Evolutionary conservation across 1,140 invertebrate species (phyloP), one percentile per base, ranked within the genome.

Genomic region (Drosophila athabasca): DNA sequence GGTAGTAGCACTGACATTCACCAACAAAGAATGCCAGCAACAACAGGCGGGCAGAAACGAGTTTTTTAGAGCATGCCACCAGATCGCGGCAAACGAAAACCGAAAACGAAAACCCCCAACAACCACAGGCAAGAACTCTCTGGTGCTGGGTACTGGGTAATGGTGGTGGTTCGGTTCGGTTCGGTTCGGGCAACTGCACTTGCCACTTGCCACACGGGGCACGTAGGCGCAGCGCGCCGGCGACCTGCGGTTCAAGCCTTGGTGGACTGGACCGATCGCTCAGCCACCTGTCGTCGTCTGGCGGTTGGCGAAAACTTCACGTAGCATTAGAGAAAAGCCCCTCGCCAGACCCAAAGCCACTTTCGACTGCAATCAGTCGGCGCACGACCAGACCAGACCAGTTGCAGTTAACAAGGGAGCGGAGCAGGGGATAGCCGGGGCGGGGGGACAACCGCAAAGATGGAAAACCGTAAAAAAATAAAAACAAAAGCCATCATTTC

Each of bases 1-100:
- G 70, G 74, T 35, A 35, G 31, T 35, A 35, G 31, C 58, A 61
- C 66, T 71, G 74, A 76, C 73, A 78, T 76, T 79, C 73, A 76
- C 69, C 82, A 87, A 45, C 69, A 67, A 85, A 87, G 82, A 85
- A 85, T 87, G 81, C 66, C 82, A 81, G 60, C 67, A 49, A 62
- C 77, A 59, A 49, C 50, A 66, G 78, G 24, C 58, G 72, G 53
- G 75, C 48, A 74, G 64, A 87, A 87, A 87, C 82, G 49, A 87
- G 82, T 87, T 87, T 73, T 87, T 88, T 53, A 78, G 62, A 49
- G 60, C 79, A 26, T 78, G 79, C 79, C 79, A 78, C 58, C 69
- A 73, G 54, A 80, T 76, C 70, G 59, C 61, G 74, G 60, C 44
- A 72, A 73, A 44, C 19, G 22, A 71, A 78, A 59, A 74, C 67